Percentiles rank a stretch among this genome's conserved stretches.
Conservation (phyloP, 2,888 invertebrate genomes). For the Clusia tigrina region DNA sequence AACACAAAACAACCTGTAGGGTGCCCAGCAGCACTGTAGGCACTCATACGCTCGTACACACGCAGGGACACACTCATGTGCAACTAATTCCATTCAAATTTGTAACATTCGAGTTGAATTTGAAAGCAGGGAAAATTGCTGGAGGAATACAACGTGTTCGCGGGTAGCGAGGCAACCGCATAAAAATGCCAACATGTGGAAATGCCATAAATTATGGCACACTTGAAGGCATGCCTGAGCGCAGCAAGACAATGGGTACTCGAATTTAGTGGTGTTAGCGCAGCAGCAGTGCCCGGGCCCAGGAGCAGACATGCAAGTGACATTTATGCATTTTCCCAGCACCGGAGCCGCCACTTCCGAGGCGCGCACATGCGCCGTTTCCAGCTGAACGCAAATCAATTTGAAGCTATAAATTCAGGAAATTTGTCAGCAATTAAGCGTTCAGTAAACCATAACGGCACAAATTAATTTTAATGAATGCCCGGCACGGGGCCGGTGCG, state of each 20-base stretch:
- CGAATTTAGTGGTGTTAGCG: neutral
- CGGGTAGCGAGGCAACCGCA: too few species aligned
- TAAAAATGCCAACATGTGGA: constrained; percentile 58
- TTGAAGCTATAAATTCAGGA: neutral
- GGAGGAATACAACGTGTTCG: neutral
- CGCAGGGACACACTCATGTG: constrained; percentile 22
- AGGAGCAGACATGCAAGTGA: neutral
- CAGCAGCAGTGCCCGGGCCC: too few species aligned
- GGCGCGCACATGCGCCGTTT: neutral
- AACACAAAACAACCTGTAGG: constrained; percentile 26
- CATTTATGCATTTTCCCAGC: neutral
- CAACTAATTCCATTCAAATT: constrained; percentile 34
- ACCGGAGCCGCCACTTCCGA: neutral
- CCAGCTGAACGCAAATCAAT: constrained; percentile 4
- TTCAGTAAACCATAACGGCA: neutral
- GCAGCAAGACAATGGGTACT: neutral
- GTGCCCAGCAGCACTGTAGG: too few species aligned
- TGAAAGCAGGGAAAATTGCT: constrained; percentile 7
- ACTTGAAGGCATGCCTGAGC: constrained; percentile 5
- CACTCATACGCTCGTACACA: constrained; percentile 28
- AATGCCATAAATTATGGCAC: constrained; percentile 51
- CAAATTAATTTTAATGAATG: constrained; percentile 4
- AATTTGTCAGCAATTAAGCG: neutral
- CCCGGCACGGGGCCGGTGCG: neutral
- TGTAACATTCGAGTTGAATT: constrained; percentile 30